Percentiles rank a stretch among this genome's conserved stretches.
phyloP scores from a whole-genome alignment of 1,140 invertebrate genomes.

The Penaeus indicus region DNA sequence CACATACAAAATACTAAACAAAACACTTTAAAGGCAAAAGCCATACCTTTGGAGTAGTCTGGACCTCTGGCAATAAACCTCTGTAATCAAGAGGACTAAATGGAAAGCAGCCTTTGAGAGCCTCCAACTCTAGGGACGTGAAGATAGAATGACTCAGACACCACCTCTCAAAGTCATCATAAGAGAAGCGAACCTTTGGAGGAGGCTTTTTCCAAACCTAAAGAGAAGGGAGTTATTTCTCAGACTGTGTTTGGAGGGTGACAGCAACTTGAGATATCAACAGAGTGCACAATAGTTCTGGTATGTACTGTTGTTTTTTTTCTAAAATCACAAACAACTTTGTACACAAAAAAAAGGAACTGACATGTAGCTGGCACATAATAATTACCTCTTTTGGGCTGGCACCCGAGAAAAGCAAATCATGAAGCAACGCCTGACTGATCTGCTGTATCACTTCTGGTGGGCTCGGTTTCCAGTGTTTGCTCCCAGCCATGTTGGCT shows the following conservation, averaged over 20 bases:
- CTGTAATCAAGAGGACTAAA: conserved; percentile 16
- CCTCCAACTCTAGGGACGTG: conserved; percentile 40
- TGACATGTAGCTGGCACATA: not conserved
- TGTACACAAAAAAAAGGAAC: not conserved
- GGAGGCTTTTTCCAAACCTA: conserved; percentile 47
- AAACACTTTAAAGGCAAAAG: too few species aligned
- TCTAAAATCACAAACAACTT: too few species aligned
- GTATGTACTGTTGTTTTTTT: too few species aligned
- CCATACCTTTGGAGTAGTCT: conserved; percentile 34
- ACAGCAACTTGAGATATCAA: too few species aligned
- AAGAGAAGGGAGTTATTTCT: not conserved
- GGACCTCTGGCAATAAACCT: conserved; percentile 29
- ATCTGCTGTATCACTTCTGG: not conserved
- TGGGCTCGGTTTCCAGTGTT: conserved; percentile 4
- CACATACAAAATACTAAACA: too few species aligned
- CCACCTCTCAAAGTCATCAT: conserved; percentile 52
- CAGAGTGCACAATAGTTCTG: too few species aligned
- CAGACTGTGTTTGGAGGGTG: too few species aligned
- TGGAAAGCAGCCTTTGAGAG: conserved; percentile 36
- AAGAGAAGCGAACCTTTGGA: conserved; percentile 42
- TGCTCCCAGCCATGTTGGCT: not conserved
- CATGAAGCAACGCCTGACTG: conserved; percentile 22
- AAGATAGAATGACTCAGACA: conserved; percentile 43
- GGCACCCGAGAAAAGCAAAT: conserved; percentile 15
- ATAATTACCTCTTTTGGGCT: conserved; percentile 36